Percentiles rank a stretch among this genome's conserved stretches.
Evolutionary conservation across 2,113 vertebrate genomes (phyloP).

Genomic region (Oryzias curvinotus): DNA sequence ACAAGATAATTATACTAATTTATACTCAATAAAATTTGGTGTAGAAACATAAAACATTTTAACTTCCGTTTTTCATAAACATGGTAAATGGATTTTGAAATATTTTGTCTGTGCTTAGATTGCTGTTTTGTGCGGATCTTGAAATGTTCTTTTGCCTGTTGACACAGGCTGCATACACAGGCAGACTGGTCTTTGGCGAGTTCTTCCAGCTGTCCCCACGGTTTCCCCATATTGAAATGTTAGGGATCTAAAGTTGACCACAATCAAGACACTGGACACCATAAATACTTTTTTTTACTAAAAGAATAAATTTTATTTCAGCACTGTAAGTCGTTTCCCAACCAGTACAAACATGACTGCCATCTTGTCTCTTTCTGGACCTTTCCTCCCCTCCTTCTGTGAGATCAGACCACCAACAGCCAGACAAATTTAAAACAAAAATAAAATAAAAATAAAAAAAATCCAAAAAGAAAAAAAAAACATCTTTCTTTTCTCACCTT

Average conservation of each 20-base stretch:
- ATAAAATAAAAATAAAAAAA: slow-evolving; percentile 58
- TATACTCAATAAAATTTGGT: no score
- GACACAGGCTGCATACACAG: no score
- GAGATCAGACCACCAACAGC: slow-evolving; percentile 81
- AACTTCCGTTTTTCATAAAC: no score
- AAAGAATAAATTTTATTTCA: slow-evolving; percentile 90
- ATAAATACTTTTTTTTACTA: slow-evolving; percentile 75
- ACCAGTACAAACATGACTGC: slow-evolving; percentile 84
- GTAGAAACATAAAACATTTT: no score
- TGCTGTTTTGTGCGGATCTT: no score
- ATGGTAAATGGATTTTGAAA: no score
- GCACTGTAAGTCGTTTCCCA: slow-evolving; percentile 86
- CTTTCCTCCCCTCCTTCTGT: slow-evolving; percentile 77
- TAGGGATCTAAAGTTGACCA: neutral
- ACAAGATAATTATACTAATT: no score
- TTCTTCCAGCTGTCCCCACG: no score
- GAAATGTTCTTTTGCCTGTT: no score
- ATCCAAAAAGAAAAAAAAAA: slow-evolving; percentile 47
- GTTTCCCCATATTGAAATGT: no score
- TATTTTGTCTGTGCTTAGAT: no score
- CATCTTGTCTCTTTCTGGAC: slow-evolving; percentile 76
- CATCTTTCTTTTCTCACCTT: slow-evolving; percentile 63
- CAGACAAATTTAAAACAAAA: slow-evolving; percentile 73
- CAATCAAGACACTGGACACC: slow-evolving; percentile 27
- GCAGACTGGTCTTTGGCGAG: no score